A percentile compares a stretch with the other conserved stretches of the same genome.
phyloP scores from a whole-genome alignment of 2,797 vertebrate species.

The Arnoldichthys spilopterus region DNA sequence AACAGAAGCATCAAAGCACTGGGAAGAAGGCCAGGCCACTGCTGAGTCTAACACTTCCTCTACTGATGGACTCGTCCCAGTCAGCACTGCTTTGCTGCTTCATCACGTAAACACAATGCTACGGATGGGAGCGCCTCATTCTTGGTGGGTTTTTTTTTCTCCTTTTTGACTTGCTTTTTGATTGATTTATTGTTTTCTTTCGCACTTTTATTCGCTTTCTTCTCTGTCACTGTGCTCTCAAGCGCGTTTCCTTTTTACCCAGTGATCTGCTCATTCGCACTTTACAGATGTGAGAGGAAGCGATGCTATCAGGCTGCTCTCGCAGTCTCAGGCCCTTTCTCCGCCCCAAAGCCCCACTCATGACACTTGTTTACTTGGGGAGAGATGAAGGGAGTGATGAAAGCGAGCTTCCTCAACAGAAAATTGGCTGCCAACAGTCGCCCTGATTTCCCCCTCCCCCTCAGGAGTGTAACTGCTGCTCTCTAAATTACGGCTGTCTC shows the following conservation, averaged over 20 bases:
- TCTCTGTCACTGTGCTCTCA: background rate
- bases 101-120: conserved; percentile 67
- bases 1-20: conserved; percentile 68
- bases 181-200: conserved; percentile 71
- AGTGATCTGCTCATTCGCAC: conserved; percentile 56
- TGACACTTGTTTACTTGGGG: conserved; percentile 81
- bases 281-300: conserved; percentile 50
- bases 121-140: conserved; percentile 52
- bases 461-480: conserved; percentile 69
- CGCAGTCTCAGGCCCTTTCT: conserved; percentile 61
- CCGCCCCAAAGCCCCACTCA: conserved; percentile 64
- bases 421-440: conserved; percentile 81
- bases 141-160: background rate
- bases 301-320: conserved; percentile 59
- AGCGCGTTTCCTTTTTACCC: conserved; percentile 28
- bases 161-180: conserved; percentile 53
- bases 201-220: conserved; percentile 53
- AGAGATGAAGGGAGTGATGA: conserved; percentile 77
- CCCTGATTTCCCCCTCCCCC: conserved; percentile 67
- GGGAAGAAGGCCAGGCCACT: conserved; percentile 60
- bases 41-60: conserved; percentile 60
- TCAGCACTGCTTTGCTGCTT: conserved; percentile 68
- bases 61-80: conserved; percentile 63
- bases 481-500: conserved; percentile 74
- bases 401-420: conserved; percentile 74